Evolutionary conservation across 1,140 invertebrate genomes (phyloP), one percentile per base, ranked within the genome.

Genomic region (Zophobas morio): DNA sequence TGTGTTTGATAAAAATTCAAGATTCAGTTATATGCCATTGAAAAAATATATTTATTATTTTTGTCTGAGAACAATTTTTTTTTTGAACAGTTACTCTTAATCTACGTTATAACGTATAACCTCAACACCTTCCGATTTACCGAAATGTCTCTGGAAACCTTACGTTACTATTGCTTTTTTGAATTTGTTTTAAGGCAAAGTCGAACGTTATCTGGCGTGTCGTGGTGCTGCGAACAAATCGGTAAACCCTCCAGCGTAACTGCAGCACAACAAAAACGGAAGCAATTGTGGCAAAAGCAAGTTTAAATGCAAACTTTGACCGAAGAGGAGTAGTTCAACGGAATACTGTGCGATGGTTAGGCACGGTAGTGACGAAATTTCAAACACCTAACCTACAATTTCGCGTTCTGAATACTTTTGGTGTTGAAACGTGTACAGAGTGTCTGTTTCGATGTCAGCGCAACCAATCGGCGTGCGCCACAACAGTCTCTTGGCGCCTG

Each of bases 311-410:
- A 66, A 66, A 51, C 6, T 6, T 66, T 42, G 39, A 33, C 20
- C 20, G n/a, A 6, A n/a, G 37, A n/a, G 37, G 36, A 66, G 32
- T 34, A 57, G 6, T 20, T 57, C 34, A 33, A 57, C 32, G 20
- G 36, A 47, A 8, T 56, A 32, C 51, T 76, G 70, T 74, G 51
- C 71, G 71, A 57, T 70, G 70, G 70, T 56, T 73, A 78, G 76
- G 76, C 76, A 78, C 76, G 71, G 73, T 76, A 57, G 66, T 77
- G 75, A 71, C 36, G 40, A 3, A 47, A 71, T 46, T 20, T 35
- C 5, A 53, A 57, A 57, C 32, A 72, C 46, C 70, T 72, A 72
- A 72, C 70, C 51, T 56, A 54, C n/a, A 75, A 8, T 36, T 34
- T 42, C 20, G 56, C 60, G 35, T n/a, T 8, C n/a, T 75, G 57